phyloP scores from a whole-genome alignment of 2,113 vertebrate species.

The Glaucidium brasilianum region DNA sequence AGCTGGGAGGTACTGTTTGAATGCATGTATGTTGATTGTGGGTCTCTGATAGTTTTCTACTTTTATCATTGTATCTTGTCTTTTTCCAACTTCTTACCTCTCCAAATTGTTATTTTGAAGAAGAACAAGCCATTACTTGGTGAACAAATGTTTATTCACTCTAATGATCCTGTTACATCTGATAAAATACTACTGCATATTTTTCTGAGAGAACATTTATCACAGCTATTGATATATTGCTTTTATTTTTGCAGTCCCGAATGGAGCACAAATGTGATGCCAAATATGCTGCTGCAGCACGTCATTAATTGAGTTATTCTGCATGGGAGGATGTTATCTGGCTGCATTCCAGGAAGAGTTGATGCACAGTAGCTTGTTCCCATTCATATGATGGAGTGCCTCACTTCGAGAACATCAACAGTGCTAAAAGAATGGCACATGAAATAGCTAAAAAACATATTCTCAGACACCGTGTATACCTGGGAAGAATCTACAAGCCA shows the following conservation, averaged over 20 bases:
- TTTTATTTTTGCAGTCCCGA: neutral
- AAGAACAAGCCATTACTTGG: neutral
- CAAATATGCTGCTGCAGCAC: neutral
- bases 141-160: neutral
- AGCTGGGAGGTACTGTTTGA: neutral
- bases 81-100: neutral
- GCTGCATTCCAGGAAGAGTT: neutral
- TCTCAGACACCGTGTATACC: neutral
- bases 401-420: neutral
- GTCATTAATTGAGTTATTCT: neutral
- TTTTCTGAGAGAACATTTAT: neutral
- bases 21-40: neutral
- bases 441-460: neutral
- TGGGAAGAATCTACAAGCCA: neutral
- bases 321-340: constrained; percentile 3
- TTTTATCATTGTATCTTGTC: neutral
- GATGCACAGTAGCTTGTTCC: neutral
- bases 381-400: neutral
- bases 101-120: neutral
- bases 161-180: neutral
- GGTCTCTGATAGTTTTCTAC: neutral
- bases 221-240: neutral
- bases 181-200: neutral
- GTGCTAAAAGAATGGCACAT: neutral
- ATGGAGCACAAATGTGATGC: neutral